phyloP scores from a whole-genome alignment of 2,888 invertebrate genomes.

The Sarcophaga caerulescens region DNA sequence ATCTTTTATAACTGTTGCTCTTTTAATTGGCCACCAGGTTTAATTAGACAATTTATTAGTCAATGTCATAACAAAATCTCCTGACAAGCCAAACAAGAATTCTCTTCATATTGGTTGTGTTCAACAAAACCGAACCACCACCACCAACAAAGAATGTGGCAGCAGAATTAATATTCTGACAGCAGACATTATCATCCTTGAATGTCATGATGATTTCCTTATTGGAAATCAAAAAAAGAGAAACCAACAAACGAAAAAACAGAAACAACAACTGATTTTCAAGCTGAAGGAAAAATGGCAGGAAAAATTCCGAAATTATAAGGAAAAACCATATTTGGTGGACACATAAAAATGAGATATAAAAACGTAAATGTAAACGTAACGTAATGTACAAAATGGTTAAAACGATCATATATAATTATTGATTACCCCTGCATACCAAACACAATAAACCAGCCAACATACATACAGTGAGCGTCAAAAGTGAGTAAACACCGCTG shows the following conservation, averaged over 20 bases:
- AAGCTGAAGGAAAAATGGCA: not conserved
- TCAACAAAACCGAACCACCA: too few species aligned
- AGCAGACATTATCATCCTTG: constrained; percentile 63
- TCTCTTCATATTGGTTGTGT: too few species aligned
- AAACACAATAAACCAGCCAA: not conserved
- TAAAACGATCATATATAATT: constrained; percentile 48
- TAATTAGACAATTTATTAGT: too few species aligned
- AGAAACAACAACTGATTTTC: constrained; percentile 31
- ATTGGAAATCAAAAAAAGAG: constrained; percentile 28
- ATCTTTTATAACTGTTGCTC: too few species aligned
- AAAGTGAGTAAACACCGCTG: too few species aligned
- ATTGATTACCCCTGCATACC: constrained; percentile 63
- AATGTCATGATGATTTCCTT: constrained; percentile 60
- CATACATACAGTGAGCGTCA: too few species aligned
- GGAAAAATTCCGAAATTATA: not conserved
- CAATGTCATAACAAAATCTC: too few species aligned
- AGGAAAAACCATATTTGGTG: constrained; percentile 55
- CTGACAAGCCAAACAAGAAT: too few species aligned
- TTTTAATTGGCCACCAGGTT: too few species aligned
- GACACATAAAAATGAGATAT: not conserved
- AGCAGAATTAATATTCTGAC: constrained; percentile 30
- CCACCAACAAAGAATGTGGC: not conserved
- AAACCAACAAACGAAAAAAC: constrained; percentile 1
- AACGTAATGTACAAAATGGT: constrained; percentile 19
- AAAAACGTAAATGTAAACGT: not conserved